Evolutionary conservation across 2,113 vertebrate species (phyloP).

Genomic region (Channa maculata): DNA sequence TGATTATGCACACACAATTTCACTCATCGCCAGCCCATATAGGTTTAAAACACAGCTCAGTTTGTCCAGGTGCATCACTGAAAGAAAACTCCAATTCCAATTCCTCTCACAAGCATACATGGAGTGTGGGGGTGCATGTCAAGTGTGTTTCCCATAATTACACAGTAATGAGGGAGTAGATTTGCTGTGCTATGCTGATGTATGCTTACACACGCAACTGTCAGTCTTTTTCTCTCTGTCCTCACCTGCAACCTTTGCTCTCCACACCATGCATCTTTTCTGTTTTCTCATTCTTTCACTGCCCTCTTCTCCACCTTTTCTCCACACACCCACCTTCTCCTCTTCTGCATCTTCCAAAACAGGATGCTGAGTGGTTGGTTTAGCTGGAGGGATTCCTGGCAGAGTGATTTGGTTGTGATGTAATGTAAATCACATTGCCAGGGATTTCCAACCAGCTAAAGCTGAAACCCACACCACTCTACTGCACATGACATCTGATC

Average conservation of each 20-base stretch:
- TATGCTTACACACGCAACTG: conserved; percentile 52
- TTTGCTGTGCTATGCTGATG: conserved; percentile 44
- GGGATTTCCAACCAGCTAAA: conserved; percentile 89
- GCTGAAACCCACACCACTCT: conserved; percentile 39
- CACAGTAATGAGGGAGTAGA: conserved; percentile 70
- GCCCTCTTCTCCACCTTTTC: neutral
- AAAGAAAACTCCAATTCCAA: conserved; percentile 43
- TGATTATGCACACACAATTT: conserved; percentile 14
- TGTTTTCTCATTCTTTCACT: neutral
- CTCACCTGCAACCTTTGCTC: conserved; percentile 41
- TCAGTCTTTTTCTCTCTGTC: conserved; percentile 18
- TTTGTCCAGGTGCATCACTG: conserved; percentile 77
- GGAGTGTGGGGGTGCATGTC: conserved; percentile 39
- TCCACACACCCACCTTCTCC: neutral
- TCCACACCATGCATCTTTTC: conserved; percentile 2
- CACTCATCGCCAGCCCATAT: neutral
- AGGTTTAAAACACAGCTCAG: conserved; percentile 19
- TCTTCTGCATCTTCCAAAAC: conserved; percentile 19
- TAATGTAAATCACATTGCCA: conserved; percentile 91
- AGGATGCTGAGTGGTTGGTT: conserved; percentile 63
- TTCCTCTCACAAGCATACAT: neutral
- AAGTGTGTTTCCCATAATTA: conserved; percentile 60
- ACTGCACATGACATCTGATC: conserved; percentile 1
- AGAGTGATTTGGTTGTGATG: conserved; percentile 89
- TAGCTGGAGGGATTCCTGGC: conserved; percentile 90